Evolutionary conservation across 2,888 invertebrate genomes (phyloP).

Genomic region (Phaonia tiefii): DNA sequence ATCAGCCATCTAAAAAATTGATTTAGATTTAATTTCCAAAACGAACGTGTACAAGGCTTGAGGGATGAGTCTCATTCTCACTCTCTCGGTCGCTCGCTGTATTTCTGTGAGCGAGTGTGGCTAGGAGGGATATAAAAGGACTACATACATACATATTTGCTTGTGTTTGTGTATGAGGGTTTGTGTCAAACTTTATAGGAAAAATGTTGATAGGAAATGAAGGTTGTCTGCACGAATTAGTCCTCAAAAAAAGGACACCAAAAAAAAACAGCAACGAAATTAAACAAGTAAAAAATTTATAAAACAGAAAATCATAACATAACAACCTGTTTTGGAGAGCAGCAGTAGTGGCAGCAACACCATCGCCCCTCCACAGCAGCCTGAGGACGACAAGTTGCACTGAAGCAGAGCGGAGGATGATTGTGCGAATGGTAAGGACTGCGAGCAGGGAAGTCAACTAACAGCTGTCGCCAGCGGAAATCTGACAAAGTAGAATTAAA

Average conservation of each 20-base stretch:
- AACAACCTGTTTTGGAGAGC: conserved; percentile 25
- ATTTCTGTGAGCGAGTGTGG: not conserved
- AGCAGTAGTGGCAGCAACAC: not conserved
- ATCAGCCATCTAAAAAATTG: conserved; percentile 36
- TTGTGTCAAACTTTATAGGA: conserved; percentile 29
- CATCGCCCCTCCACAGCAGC: not conserved
- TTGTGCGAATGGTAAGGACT: not conserved
- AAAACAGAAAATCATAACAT: conserved; percentile 46
- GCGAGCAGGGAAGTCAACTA: conserved; percentile 12
- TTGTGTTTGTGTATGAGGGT: not conserved
- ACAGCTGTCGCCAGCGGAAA: conserved; percentile 55
- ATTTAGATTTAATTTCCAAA: conserved; percentile 44
- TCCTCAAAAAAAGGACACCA: conserved; percentile 15
- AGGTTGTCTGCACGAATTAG: conserved; percentile 49
- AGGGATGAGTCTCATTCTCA: no score
- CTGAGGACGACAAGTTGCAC: not conserved
- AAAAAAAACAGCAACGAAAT: conserved; percentile 9
- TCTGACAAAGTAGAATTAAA: conserved; percentile 51
- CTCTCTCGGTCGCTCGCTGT: no score
- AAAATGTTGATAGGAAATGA: conserved; percentile 41
- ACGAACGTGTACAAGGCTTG: conserved; percentile 1
- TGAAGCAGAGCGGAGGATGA: not conserved
- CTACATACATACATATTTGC: no score
- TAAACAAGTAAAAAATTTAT: conserved; percentile 39
- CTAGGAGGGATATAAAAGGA: no score